These are phyloP conservation scores for Drosophila equinoxialis DNA, from an alignment of 1,140 invertebrate species.

Conservation along the genomic window DNA sequence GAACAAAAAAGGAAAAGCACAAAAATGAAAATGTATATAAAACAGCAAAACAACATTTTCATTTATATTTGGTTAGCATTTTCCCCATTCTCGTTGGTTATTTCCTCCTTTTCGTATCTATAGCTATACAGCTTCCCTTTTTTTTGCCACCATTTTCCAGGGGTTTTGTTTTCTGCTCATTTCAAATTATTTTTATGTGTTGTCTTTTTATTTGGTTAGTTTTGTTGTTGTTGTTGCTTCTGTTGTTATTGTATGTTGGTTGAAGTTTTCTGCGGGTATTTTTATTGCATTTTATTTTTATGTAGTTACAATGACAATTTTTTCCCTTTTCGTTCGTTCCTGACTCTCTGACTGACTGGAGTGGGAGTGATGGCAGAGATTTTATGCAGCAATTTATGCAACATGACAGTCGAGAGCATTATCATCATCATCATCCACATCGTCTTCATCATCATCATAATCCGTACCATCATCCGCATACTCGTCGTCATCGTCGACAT, in stretches of 20 bases:
- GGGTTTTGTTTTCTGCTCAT: constrained; percentile 46
- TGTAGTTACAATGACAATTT: constrained; percentile 77
- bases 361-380: constrained; percentile 40
- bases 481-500: neutral
- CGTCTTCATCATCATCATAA: constrained; percentile 32
- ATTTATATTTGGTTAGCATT: constrained; percentile 43
- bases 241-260: constrained; percentile 31
- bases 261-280: constrained; percentile 72
- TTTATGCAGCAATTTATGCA: constrained; percentile 71
- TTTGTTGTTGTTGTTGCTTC: constrained; percentile 38
- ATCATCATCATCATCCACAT: constrained; percentile 18
- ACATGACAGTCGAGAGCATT: constrained; percentile 45
- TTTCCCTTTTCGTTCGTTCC: constrained; percentile 22
- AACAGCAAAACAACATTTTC: constrained; percentile 42
- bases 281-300: constrained; percentile 78
- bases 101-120: too few species aligned
- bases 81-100: neutral
- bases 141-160: neutral
- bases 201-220: constrained; percentile 36
- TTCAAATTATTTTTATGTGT: constrained; percentile 75
- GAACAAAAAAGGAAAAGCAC: constrained; percentile 15
- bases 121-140: neutral
- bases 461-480: constrained; percentile 5
- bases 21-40: constrained; percentile 25
- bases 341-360: neutral